These are phyloP conservation scores for Dasypolia templi DNA, from an alignment of 2,888 invertebrate species.

Conservation along the genomic window DNA sequence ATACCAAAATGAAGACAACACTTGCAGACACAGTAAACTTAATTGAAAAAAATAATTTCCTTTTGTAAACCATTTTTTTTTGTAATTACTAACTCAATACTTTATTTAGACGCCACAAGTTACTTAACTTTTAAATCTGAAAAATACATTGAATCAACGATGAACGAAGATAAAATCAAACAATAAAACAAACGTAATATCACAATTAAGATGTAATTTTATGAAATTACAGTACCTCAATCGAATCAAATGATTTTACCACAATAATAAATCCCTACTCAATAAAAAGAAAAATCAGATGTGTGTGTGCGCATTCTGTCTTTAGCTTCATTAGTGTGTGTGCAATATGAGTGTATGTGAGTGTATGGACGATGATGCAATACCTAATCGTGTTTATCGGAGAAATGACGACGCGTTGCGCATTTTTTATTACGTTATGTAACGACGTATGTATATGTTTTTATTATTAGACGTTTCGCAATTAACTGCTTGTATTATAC, in stretches of 20 bases:
- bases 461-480: slow-evolving; percentile 54
- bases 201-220: slow-evolving; percentile 39
- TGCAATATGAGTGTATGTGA: slow-evolving; percentile 54
- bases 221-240: slow-evolving; percentile 38
- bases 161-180: slow-evolving; percentile 5
- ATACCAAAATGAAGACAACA: not conserved
- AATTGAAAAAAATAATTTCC: slow-evolving; percentile 8
- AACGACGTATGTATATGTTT: slow-evolving; percentile 62
- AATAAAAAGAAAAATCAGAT: slow-evolving; percentile 56
- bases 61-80: not conserved
- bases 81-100: not conserved
- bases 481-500: slow-evolving; percentile 45
- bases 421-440: slow-evolving; percentile 82
- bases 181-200: not conserved
- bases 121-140: slow-evolving; percentile 23
- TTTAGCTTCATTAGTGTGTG: slow-evolving; percentile 47
- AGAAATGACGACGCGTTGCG: slow-evolving; percentile 82
- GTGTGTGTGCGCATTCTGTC: slow-evolving; percentile 50
- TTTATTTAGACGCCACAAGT: slow-evolving; percentile 16
- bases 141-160: slow-evolving; percentile 20
- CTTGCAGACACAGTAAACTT: not conserved
- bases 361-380: slow-evolving; percentile 81
- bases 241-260: slow-evolving; percentile 34
- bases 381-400: slow-evolving; percentile 84
- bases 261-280: slow-evolving; percentile 35